phyloP scores from a whole-genome alignment of 2,888 invertebrate genomes.

The Operophtera brumata region DNA sequence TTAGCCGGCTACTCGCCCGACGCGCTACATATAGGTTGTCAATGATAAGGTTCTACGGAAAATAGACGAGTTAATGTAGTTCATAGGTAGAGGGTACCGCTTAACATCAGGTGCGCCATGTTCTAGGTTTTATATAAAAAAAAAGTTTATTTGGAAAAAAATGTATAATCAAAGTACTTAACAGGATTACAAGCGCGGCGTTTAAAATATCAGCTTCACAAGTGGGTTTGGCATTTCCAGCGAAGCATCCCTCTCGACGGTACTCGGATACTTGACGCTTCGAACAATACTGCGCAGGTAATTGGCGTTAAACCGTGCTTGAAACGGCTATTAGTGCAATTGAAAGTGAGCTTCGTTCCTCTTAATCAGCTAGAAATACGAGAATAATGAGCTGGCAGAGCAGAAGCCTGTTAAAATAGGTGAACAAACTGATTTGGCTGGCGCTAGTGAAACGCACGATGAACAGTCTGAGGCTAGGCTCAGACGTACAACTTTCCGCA shows the following conservation, averaged over 20 bases:
- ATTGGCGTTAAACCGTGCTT: constrained; percentile 67
- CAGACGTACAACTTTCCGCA: too few relatives aligned
- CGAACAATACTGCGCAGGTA: constrained; percentile 64
- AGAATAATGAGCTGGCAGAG: constrained; percentile 33
- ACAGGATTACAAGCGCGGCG: background rate
- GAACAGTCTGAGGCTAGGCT: too few relatives aligned
- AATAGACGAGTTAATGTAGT: too few relatives aligned
- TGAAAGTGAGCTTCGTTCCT: constrained; percentile 39
- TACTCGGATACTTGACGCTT: constrained; percentile 54
- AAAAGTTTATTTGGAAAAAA: too few relatives aligned
- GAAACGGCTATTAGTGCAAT: constrained; percentile 57
- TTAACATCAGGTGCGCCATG: too few relatives aligned
- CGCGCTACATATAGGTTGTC: too few relatives aligned
- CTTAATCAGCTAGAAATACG: constrained; percentile 65
- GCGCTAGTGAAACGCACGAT: too few relatives aligned
- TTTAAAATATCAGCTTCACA: constrained; percentile 13
- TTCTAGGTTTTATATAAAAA: too few relatives aligned
- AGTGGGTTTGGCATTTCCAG: constrained; percentile 35
- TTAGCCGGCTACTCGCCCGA: too few relatives aligned
- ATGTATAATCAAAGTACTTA: background rate
- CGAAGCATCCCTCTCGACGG: constrained; percentile 42
- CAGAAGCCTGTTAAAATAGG: background rate
- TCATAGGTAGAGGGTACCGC: too few relatives aligned
- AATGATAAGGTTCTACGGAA: too few relatives aligned
- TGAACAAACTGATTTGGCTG: background rate